Evolutionary conservation across 92 coral and sea anemone genomes (phyloP), one percentile per base, ranked within the genome.

Genomic region (Porites cylindrica): DNA sequence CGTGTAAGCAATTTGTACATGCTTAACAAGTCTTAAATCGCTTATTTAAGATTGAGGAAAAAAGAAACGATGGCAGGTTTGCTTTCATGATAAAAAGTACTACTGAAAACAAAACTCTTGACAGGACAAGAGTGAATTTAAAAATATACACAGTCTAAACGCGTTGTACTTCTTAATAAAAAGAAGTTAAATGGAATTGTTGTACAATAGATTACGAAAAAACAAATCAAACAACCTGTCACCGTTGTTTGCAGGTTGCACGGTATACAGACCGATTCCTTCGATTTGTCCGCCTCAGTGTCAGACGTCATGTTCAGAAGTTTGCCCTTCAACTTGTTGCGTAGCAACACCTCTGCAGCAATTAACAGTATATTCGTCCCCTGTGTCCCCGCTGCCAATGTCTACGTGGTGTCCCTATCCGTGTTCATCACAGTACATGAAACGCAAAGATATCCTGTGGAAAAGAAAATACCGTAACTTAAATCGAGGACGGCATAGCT

Each of bases 301-400:
- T 32, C 70, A 70, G 47, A 58, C 13, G 43, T 18, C 77, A 60
- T 82, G 86, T 52, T 58, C 70, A 16, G 67, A 52, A 51, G 59
- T 59, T 70, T 82, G 86, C 21, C 56, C 66, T 18, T 77, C 66
- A 56, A 67, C 67, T 32, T 81, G 85, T 62, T 81, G 85, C 24
- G 29, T 17, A 7, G 32, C 56, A 20, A 3, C 53, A 67, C 69
- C 86, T 71, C n/a, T 10, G 17, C 77, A 82, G 9, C 52, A 54
- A 29, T 58, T 50, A 17, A 77, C 12, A 53, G 69, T 56, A 54
- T 19, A 70, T 56, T 58, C 69, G 3, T 56, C 19, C 17, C 38
- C 77, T 19, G 29, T 59, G 16, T 8, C 32, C 11, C 69, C 78
- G 0, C 66, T 1, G 52, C 78, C 75, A n/a, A 4, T 17, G 58